A percentile compares a stretch with the other conserved stretches of the same genome.
Conservation (phyloP, 2,113 vertebrate species). For the Sylvia atricapilla region DNA sequence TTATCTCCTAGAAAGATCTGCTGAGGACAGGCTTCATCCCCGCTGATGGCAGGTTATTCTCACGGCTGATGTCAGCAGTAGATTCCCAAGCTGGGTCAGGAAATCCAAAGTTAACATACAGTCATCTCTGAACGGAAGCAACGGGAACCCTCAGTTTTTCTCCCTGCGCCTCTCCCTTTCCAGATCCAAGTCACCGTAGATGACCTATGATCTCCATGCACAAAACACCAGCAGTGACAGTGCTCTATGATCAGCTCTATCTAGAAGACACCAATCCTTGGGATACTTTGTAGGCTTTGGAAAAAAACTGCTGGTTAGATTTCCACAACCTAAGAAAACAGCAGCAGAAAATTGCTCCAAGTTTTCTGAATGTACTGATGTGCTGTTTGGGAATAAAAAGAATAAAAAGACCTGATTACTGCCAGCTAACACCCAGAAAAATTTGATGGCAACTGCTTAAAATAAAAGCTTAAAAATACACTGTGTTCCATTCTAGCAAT, state of each 20-base stretch:
- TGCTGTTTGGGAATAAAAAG: neutral
- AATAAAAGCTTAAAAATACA: neutral
- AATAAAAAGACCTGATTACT: neutral
- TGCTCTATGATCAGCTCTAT: neutral
- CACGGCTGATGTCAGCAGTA: neutral
- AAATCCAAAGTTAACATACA: neutral
- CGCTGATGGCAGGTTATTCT: neutral
- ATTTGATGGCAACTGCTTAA: neutral
- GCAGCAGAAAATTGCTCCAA: neutral
- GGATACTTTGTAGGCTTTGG: neutral
- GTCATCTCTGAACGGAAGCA: neutral
- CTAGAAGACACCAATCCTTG: neutral
- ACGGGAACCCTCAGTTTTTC: neutral
- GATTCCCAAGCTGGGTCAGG: neutral
- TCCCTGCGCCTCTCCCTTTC: neutral
- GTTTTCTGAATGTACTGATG: neutral
- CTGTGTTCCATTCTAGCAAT: neutral
- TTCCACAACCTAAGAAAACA: neutral
- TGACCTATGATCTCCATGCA: neutral
- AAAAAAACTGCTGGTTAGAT: neutral
- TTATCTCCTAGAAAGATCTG: constrained; percentile 28
- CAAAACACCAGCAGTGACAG: neutral
- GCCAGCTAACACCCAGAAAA: neutral
- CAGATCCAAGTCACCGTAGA: fast-evolving
- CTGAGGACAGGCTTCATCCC: neutral